Evolutionary conservation across 2,888 invertebrate genomes (phyloP).

Genomic region (Lasioglossum figueresi): DNA sequence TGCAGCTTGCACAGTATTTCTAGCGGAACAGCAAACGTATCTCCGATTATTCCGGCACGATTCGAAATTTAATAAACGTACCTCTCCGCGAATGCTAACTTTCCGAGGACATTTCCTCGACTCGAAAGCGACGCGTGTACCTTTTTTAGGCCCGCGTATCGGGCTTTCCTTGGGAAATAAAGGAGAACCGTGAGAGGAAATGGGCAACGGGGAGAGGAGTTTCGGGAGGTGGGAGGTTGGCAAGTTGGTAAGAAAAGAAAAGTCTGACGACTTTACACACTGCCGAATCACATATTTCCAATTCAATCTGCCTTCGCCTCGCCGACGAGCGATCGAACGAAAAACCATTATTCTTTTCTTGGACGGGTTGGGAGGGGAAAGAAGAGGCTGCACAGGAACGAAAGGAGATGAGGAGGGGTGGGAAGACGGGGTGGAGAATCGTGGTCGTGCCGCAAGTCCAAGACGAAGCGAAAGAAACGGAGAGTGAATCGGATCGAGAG

Average conservation of each 20-base stretch:
- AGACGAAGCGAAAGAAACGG: constrained; percentile 46
- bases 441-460: constrained; percentile 38
- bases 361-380: constrained; percentile 41
- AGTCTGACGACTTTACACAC: constrained; percentile 78
- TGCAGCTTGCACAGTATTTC: constrained; percentile 9
- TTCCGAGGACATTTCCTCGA: background rate
- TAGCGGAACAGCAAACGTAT: constrained; percentile 9
- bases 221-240: constrained; percentile 1
- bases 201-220: constrained; percentile 15
- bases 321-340: constrained; percentile 74
- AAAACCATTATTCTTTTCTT: constrained; percentile 79
- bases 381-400: constrained; percentile 17
- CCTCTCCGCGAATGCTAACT: background rate
- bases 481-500: constrained; percentile 60
- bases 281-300: constrained; percentile 80
- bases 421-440: constrained; percentile 25
- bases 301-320: constrained; percentile 76
- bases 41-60: constrained; percentile 2
- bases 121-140: constrained; percentile 8
- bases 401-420: constrained; percentile 4
- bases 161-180: constrained; percentile 34
- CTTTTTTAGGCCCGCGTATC: constrained; percentile 9
- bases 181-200: constrained; percentile 21
- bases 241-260: constrained; percentile 52
- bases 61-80: constrained; percentile 10